Evolutionary conservation across 2,113 vertebrate species (phyloP).

Genomic region (Brienomyrus longianalis): DNA sequence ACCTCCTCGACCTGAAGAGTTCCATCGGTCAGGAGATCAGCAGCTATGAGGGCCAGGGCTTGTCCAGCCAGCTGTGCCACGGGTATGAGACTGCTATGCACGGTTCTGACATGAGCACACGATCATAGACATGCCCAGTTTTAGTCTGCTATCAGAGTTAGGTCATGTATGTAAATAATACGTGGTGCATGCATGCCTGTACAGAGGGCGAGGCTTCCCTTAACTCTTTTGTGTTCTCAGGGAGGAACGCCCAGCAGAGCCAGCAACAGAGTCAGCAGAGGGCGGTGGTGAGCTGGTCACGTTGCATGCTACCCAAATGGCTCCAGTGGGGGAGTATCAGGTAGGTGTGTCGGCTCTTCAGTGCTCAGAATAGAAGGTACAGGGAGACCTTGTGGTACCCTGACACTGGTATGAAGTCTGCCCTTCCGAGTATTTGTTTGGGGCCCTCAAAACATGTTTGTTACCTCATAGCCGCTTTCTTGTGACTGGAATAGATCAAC

Average conservation of each 20-base stretch:
- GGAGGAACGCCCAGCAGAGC: constrained; percentile 33
- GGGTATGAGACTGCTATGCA: not conserved
- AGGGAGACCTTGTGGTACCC: not conserved
- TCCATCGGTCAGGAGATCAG: constrained; percentile 74
- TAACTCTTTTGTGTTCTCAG: constrained; percentile 25
- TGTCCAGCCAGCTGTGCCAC: constrained; percentile 26
- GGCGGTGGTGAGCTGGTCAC: constrained; percentile 3
- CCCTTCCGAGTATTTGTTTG: not conserved
- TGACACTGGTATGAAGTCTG: not conserved
- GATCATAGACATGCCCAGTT: not conserved
- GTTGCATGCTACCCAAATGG: constrained; percentile 22
- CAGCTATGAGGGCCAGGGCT: constrained; percentile 51
- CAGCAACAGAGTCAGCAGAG: constrained; percentile 24
- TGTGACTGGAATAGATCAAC: not conserved
- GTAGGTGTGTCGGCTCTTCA: constrained; percentile 24
- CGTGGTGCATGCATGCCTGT: not conserved
- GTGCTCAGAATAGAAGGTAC: not conserved
- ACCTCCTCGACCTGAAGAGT: constrained; percentile 82
- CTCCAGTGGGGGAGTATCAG: constrained; percentile 27
- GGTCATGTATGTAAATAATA: not conserved
- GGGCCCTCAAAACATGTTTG: not conserved
- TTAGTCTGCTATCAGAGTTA: not conserved
- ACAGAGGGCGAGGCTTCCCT: not conserved
- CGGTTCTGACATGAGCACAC: not conserved
- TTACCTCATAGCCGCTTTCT: not conserved